phyloP scores from a whole-genome alignment of 2,797 vertebrate species.

The Ptychadena robeensis region DNA sequence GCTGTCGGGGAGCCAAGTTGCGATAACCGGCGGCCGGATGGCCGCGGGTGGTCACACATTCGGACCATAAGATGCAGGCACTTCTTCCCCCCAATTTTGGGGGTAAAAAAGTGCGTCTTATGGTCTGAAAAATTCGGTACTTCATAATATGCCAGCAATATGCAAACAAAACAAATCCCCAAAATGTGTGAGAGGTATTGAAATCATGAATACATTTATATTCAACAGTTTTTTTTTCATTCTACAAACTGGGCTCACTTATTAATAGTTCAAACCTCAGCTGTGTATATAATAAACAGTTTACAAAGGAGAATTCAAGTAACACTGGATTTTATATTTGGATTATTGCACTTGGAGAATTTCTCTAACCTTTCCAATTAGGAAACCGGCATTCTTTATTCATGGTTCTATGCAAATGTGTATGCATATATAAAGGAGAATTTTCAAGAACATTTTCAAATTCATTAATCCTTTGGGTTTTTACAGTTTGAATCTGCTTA shows the following conservation, averaged over 20 bases:
- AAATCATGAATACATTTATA: background rate
- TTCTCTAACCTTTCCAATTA: background rate
- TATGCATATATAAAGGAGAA: too few species aligned
- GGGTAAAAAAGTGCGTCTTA: too few species aligned
- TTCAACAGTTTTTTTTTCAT: background rate
- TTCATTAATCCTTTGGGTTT: background rate
- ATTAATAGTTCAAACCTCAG: too few species aligned
- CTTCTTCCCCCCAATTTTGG: too few species aligned
- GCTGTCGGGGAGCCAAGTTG: too few species aligned
- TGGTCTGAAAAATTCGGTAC: too few species aligned
- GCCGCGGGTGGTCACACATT: too few species aligned
- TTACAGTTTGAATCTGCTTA: background rate
- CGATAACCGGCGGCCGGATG: too few species aligned
- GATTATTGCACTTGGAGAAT: background rate
- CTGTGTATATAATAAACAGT: background rate
- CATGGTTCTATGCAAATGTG: background rate
- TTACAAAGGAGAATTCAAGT: background rate
- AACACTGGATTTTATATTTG: background rate
- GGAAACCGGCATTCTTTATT: background rate
- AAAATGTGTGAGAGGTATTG: background rate
- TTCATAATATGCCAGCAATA: background rate
- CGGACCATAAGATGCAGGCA: too few species aligned
- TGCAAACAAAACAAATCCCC: background rate
- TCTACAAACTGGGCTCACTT: background rate
- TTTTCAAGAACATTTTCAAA: background rate